Conservation (phyloP, 2,113 vertebrate genomes). For the Cavia porcellus region DNA sequence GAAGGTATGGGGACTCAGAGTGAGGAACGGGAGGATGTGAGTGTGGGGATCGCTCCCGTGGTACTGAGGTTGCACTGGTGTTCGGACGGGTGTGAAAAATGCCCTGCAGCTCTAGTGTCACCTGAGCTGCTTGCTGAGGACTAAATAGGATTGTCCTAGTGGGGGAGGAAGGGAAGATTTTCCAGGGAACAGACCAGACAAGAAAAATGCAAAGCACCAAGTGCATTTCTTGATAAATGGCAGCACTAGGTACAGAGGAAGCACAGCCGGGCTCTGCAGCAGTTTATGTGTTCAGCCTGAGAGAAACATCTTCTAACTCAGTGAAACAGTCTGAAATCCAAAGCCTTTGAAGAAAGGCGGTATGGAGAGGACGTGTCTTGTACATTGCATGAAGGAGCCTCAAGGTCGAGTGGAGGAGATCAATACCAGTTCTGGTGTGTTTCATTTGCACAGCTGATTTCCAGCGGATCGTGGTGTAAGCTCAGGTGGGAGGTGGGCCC, state of each 20-base stretch:
- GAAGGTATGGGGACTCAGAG: rapidly evolving
- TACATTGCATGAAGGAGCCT: neutral
- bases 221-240: neutral
- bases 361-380: neutral
- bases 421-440: rapidly evolving
- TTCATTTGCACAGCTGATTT: neutral
- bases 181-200: neutral
- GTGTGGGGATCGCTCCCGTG: neutral
- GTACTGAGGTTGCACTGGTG: rapidly evolving
- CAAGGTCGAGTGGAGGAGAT: neutral
- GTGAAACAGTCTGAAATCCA: neutral
- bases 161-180: neutral
- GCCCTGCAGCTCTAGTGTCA: neutral
- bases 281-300: neutral
- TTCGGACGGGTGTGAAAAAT: neutral
- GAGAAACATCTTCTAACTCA: neutral
- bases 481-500: neutral
- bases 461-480: neutral
- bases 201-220: neutral
- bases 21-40: neutral
- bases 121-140: neutral
- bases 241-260: neutral
- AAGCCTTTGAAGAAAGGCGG: neutral
- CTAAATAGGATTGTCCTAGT: neutral
- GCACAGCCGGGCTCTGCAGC: neutral